phyloP scores from a whole-genome alignment of 37 sponge, comb jelly and placozoan genomes.

The Chondrilla cf. caribensis region DNA sequence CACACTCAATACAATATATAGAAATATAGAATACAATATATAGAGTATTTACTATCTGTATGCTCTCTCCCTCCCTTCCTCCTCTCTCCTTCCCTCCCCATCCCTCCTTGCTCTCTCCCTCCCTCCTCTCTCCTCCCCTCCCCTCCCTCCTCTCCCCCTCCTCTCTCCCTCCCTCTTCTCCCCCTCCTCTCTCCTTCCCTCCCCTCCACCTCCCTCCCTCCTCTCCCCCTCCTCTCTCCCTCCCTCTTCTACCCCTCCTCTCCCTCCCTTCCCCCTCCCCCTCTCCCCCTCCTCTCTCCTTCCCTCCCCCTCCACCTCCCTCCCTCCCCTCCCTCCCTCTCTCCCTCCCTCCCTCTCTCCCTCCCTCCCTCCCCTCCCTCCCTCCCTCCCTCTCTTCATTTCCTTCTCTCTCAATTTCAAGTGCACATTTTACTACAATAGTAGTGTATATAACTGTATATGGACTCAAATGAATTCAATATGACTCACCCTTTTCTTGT shows the following conservation, averaged over 20 bases:
- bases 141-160: background rate
- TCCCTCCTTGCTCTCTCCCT: too few relatives aligned
- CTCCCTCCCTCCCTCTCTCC: background rate
- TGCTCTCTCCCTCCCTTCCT: background rate
- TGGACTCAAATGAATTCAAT: too few relatives aligned
- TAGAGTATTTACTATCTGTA: too few relatives aligned
- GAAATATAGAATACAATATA: too few relatives aligned
- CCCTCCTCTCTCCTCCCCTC: background rate
- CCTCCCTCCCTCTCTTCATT: too few relatives aligned
- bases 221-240: too few relatives aligned
- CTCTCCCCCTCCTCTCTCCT: background rate
- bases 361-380: background rate
- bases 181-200: too few relatives aligned
- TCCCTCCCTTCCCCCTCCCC: background rate
- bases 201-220: background rate
- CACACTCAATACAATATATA: too few relatives aligned
- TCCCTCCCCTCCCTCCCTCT: background rate
- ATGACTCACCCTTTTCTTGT: too few relatives aligned
- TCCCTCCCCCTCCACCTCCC: background rate
- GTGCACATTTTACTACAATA: background rate
- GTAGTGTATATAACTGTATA: background rate
- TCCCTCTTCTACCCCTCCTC: too few relatives aligned
- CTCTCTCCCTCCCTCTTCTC: constrained; percentile 10
- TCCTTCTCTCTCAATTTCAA: background rate
- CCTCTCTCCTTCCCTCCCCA: background rate